Conservation (phyloP, 2,888 invertebrate genomes). For the Lepas anatifera region DNA sequence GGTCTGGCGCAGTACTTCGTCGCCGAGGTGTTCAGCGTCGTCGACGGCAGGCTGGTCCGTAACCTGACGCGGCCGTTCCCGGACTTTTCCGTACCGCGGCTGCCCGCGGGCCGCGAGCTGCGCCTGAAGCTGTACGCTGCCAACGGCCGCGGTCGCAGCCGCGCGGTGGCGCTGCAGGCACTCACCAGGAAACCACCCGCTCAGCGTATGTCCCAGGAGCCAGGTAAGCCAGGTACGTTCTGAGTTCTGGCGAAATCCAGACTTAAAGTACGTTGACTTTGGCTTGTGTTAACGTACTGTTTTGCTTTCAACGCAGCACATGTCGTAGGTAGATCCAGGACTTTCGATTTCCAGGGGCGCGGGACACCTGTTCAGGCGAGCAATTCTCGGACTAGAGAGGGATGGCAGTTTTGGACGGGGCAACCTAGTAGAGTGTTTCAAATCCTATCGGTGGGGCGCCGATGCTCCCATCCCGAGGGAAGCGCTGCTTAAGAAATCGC, state of each 20-base stretch:
- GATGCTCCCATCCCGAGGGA: no score
- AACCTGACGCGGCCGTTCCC: not conserved
- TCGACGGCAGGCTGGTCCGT: not conserved
- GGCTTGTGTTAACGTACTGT: not conserved
- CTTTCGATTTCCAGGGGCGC: not conserved
- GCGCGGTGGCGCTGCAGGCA: not conserved
- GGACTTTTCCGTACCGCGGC: not conserved
- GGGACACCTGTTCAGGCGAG: no score
- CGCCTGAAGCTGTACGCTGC: not conserved
- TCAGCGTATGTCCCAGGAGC: not conserved
- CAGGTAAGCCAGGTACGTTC: not conserved
- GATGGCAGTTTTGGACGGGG: no score
- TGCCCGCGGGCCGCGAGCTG: not conserved
- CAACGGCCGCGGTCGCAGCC: constrained; percentile 3
- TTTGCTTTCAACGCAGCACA: not conserved
- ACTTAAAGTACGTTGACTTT: not conserved
- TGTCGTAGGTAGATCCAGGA: not conserved
- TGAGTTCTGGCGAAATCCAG: no score
- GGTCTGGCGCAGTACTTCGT: constrained; percentile 18
- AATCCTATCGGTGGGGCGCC: no score
- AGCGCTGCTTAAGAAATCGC: no score
- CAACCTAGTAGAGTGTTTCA: no score
- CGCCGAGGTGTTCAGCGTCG: constrained; percentile 11
- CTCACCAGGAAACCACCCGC: not conserved
- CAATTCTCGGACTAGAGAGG: no score